A percentile compares a stretch with the other conserved stretches of the same genome.
phyloP scores from a whole-genome alignment of 2,797 vertebrate genomes.

The Spinus pinus region DNA sequence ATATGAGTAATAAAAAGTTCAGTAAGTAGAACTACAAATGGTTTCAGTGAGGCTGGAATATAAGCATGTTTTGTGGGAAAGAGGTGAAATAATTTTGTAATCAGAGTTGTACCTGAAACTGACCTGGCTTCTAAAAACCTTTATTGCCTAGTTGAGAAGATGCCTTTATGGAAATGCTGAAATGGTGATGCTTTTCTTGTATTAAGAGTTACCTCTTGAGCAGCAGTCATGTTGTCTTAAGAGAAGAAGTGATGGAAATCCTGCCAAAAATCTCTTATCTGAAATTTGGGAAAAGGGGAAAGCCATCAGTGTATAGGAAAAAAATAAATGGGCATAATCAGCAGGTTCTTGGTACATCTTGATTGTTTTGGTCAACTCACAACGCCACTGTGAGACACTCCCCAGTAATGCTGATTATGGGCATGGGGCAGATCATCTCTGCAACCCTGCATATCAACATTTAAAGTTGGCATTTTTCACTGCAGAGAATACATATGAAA shows the following conservation, averaged over 20 bases:
- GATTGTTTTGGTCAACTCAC: not conserved
- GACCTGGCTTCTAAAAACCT: not conserved
- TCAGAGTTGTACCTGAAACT: not conserved
- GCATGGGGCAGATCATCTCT: not conserved
- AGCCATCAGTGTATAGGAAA: not conserved
- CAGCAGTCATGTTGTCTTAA: not conserved
- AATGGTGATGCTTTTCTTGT: not conserved
- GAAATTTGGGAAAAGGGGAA: not conserved
- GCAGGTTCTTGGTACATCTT: not conserved
- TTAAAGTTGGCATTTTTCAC: not conserved
- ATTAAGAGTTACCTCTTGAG: not conserved
- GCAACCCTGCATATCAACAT: not conserved
- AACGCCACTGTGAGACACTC: not conserved
- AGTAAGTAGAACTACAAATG: not conserved
- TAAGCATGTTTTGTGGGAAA: not conserved
- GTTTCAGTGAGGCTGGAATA: not conserved
- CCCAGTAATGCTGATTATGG: not conserved
- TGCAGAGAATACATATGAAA: not conserved
- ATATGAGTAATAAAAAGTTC: not conserved
- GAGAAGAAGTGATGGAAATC: not conserved
- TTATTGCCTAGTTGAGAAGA: not conserved
- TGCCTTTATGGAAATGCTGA: not conserved
- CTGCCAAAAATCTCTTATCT: not conserved
- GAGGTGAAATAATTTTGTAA: not conserved
- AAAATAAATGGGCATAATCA: fast-evolving